Evolutionary conservation across 2,113 vertebrate genomes (phyloP), one percentile per base, ranked within the genome.

Genomic region (Morone chrysops): DNA sequence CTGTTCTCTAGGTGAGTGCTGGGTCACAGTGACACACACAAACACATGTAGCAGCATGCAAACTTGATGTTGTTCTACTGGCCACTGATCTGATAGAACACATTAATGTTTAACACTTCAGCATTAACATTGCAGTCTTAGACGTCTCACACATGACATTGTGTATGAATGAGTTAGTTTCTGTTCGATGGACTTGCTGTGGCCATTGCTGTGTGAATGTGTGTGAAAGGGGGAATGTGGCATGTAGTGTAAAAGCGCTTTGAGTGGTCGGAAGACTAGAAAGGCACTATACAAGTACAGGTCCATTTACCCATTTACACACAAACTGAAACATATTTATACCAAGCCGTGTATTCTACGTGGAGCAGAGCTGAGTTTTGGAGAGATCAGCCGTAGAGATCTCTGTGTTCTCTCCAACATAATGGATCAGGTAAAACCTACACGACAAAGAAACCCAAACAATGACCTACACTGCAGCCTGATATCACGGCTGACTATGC

Each of bases 1-100:
- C n/a, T 71, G 60, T 54, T 70, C 36, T 61, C 41, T 8, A 14
- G 78, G 47, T 48, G 71, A 84, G 36, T 74, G 50, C 67, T 38
- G 77, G 68, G 48, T 70, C 62, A 73, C 40, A 11, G 8, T 45
- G 40, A 63, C 65, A 53, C 36, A 65, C 80, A 45, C 22, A 41
- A 53, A 51, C 62, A 73, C 56, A 50, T 20, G 41, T 12, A 59
- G 53, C 43, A 10, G 25, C 54, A 48, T 50, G 31, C 48, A 65
- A 38, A 70, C 10, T 1, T 8, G 25, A 56, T 48, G 53, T 3
- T 41, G 45, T 22, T 59, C 4, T 51, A 48, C 11, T 31, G 18
- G 22, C 43, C n/a, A 2, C 43, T 41, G 51, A 56, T 59, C 57
- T 66, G 43, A 4, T 31, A 14, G 9, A 51, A 53, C 45, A 20